These are phyloP conservation scores for Antitype chi DNA, from an alignment of 2,888 invertebrate genomes.

Conservation along the genomic window DNA sequence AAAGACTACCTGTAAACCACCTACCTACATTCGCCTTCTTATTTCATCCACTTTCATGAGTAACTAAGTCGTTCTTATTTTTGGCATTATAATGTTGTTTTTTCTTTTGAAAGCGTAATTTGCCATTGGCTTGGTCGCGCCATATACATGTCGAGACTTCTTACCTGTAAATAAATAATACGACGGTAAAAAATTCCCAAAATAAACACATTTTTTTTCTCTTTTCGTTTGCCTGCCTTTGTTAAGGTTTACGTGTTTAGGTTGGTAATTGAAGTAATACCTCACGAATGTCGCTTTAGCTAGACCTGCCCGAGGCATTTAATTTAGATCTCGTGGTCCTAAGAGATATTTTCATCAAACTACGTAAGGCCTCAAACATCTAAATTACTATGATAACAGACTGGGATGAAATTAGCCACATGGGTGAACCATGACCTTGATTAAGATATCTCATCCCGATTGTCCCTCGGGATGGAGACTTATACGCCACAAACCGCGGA, in stretches of 20 bases:
- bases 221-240: constrained; percentile 6
- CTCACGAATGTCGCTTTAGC: background rate
- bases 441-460: too few species aligned
- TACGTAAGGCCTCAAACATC: background rate
- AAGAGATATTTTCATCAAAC: background rate
- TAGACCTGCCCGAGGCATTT: background rate
- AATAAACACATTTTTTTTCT: constrained; percentile 14
- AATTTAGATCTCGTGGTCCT: background rate
- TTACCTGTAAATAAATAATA: constrained; percentile 43
- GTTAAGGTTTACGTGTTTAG: constrained; percentile 3
- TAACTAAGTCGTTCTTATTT: background rate
- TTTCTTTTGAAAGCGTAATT: background rate
- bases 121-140: constrained; percentile 11
- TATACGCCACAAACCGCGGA: too few species aligned
- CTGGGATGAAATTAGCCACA: too few species aligned
- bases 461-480: too few species aligned
- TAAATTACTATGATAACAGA: too few species aligned
- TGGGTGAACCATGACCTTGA: too few species aligned
- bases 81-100: background rate
- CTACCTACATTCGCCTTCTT: background rate
- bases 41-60: background rate
- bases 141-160: background rate
- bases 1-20: background rate
- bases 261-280: background rate
- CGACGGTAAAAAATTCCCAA: constrained; percentile 22